These are phyloP conservation scores for Poeciliopsis infans DNA, from an alignment of 2,797 vertebrate species.

Conservation along the genomic window DNA sequence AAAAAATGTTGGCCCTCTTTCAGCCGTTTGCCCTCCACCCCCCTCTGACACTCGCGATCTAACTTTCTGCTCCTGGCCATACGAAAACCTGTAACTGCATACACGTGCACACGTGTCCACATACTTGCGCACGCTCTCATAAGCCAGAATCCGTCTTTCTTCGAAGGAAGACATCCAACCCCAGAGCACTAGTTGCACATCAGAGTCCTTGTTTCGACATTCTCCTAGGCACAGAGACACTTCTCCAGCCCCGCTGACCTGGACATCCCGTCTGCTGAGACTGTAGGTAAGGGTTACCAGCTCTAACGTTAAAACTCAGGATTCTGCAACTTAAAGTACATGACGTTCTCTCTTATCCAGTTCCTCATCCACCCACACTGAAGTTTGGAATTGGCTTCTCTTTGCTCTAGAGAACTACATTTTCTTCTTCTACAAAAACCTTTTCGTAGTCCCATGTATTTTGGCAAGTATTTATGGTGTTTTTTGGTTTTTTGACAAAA, in stretches of 20 bases:
- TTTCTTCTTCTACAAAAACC: neutral
- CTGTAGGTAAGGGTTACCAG: slow-evolving; percentile 43
- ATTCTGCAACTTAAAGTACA: slow-evolving; percentile 44
- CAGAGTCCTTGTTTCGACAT: slow-evolving; percentile 7
- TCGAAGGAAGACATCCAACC: slow-evolving; percentile 17
- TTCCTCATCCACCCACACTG: slow-evolving; percentile 6
- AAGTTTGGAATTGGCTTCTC: slow-evolving; percentile 3
- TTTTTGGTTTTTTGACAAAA: neutral
- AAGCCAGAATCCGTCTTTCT: slow-evolving; percentile 46
- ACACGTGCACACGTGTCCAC: slow-evolving; percentile 1
- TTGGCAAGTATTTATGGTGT: neutral
- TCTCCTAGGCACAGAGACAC: slow-evolving; percentile 21
- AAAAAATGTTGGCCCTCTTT: neutral
- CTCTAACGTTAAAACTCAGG: slow-evolving; percentile 7
- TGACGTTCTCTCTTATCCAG: slow-evolving; percentile 39
- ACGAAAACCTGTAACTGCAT: neutral
- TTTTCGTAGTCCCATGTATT: neutral
- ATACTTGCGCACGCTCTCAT: slow-evolving; percentile 8
- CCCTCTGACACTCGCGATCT: neutral
- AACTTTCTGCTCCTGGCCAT: slow-evolving; percentile 16
- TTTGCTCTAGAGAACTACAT: neutral
- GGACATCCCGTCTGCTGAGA: slow-evolving; percentile 46
- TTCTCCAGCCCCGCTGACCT: slow-evolving; percentile 33
- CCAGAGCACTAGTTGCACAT: slow-evolving; percentile 23
- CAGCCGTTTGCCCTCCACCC: neutral